Percentiles rank a stretch among this genome's conserved stretches.
These are phyloP conservation scores for Eurois occulta DNA, from an alignment of 2,888 invertebrate species.

Conservation along the genomic window DNA sequence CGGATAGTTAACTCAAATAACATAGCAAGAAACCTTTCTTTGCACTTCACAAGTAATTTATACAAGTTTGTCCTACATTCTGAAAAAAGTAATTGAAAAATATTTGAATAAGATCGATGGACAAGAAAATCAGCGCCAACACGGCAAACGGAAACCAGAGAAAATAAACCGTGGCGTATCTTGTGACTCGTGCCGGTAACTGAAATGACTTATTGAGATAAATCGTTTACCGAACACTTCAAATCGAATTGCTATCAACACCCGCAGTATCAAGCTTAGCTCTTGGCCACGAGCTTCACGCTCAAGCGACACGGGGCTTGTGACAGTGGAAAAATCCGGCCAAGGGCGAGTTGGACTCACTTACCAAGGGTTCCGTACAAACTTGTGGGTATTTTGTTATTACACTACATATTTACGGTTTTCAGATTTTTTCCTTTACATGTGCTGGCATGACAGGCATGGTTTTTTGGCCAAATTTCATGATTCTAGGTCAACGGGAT, in stretches of 20 bases:
- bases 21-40: no score
- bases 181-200: slow-evolving; percentile 61
- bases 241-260: slow-evolving; percentile 71
- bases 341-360: no score
- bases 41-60: background rate
- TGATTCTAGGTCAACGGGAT: no score
- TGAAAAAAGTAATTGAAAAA: background rate
- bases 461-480: no score
- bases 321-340: background rate
- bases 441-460: no score
- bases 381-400: no score
- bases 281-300: background rate
- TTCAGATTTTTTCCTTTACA: no score
- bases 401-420: no score
- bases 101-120: background rate
- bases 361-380: no score
- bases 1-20: background rate
- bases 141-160: slow-evolving; percentile 2
- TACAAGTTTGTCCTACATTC: background rate
- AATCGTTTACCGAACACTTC: slow-evolving; percentile 77
- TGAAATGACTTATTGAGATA: slow-evolving; percentile 79
- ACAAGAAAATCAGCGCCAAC: slow-evolving; percentile 5
- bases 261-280: slow-evolving; percentile 60
- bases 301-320: background rate
- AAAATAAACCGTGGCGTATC: slow-evolving; percentile 65